Percentiles rank a stretch among this genome's conserved stretches.
These are phyloP conservation scores for Neosilurus hyrtlii DNA, from an alignment of 2,797 vertebrate species.

Conservation along the genomic window DNA sequence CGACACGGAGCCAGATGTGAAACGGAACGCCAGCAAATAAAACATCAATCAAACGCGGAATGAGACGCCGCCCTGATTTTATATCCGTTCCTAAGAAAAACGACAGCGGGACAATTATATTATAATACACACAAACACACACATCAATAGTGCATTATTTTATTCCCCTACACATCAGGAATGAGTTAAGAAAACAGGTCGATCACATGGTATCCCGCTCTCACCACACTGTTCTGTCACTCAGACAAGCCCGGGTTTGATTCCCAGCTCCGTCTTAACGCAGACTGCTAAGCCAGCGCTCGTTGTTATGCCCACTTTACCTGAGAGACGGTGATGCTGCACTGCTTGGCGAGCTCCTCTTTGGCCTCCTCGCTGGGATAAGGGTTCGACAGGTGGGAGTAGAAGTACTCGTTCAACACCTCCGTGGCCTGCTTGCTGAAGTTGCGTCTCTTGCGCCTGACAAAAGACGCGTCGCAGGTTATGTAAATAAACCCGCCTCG, in stretches of 20 bases:
- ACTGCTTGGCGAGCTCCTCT: constrained; percentile 97
- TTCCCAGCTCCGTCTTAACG: background rate
- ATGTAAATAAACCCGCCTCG: background rate
- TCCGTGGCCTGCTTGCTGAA: constrained; percentile 99
- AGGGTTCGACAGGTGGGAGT: constrained; percentile 99
- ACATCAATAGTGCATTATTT: background rate
- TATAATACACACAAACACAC: no score
- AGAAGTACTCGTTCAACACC: constrained; percentile 99
- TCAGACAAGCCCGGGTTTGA: background rate
- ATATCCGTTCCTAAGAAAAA: background rate
- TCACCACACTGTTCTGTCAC: background rate
- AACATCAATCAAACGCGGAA: background rate
- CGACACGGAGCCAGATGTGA: background rate
- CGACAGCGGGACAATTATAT: background rate
- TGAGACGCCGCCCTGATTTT: background rate
- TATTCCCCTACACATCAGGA: no score
- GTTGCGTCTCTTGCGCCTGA: constrained; percentile 94
- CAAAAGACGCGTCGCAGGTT: background rate
- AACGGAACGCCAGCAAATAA: background rate
- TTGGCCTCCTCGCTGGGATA: constrained; percentile 99
- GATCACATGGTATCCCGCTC: background rate
- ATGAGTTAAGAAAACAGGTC: background rate
- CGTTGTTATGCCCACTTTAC: constrained; percentile 60
- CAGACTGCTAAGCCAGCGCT: background rate
- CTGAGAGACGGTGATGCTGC: constrained; percentile 97